Percentiles rank a stretch among this genome's conserved stretches.
These are phyloP conservation scores for Sorex araneus DNA, from an alignment of 2,113 vertebrate species.

Conservation along the genomic window DNA sequence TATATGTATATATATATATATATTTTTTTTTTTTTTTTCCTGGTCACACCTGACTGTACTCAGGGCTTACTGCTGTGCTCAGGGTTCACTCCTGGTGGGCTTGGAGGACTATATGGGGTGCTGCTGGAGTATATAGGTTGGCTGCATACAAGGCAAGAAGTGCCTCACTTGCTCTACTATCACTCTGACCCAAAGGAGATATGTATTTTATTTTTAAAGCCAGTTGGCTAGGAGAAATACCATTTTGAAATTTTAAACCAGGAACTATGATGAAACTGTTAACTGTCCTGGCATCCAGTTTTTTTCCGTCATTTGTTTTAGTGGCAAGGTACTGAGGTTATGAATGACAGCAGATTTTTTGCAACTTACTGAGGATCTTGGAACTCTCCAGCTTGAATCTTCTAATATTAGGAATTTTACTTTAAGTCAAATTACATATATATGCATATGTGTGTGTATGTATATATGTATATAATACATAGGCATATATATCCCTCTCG, in stretches of 20 bases:
- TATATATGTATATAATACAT: too few relatives aligned
- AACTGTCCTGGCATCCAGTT: background rate
- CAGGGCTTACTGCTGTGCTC: too few relatives aligned
- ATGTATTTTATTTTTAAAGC: constrained; percentile 43
- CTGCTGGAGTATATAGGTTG: too few relatives aligned
- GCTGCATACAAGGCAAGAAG: too few relatives aligned
- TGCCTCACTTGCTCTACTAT: too few relatives aligned
- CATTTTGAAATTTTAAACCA: constrained; percentile 32
- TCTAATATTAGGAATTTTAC: background rate
- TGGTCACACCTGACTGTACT: too few relatives aligned
- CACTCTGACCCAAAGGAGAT: too few relatives aligned
- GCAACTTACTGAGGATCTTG: background rate
- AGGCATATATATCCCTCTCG: too few relatives aligned
- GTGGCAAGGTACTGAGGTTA: constrained; percentile 3
- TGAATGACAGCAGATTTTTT: constrained; percentile 7
- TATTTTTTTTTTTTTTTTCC: background rate
- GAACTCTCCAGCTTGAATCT: constrained; percentile 1
- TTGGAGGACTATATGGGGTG: too few relatives aligned
- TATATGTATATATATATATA: background rate
- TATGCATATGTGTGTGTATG: too few relatives aligned
- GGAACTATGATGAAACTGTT: background rate
- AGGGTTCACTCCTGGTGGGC: too few relatives aligned
- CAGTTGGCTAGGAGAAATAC: background rate
- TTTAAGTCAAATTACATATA: too few relatives aligned
- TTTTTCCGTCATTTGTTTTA: constrained; percentile 18